These are phyloP conservation scores for Myopa tessellatipennis DNA, from an alignment of 2,888 invertebrate genomes.

Conservation along the genomic window DNA sequence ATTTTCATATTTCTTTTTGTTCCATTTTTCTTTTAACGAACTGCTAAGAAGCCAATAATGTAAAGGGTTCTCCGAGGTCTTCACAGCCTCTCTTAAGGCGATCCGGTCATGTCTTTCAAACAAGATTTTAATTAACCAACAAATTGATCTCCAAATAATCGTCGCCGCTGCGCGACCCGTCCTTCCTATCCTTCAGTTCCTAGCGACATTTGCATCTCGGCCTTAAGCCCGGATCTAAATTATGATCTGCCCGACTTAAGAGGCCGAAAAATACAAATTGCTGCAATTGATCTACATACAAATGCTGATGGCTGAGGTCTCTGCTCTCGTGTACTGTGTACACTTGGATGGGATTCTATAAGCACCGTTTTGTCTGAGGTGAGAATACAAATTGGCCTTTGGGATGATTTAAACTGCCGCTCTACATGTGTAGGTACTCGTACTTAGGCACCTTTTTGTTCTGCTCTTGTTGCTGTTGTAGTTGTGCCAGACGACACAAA, in stretches of 20 bases:
- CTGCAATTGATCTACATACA: slow-evolving; percentile 23
- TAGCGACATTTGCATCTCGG: slow-evolving; percentile 13
- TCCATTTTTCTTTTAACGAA: neutral
- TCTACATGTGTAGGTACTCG: slow-evolving; percentile 19
- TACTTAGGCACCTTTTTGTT: neutral
- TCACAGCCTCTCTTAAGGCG: slow-evolving; percentile 16
- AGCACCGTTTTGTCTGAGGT: slow-evolving; percentile 48
- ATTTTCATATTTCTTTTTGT: slow-evolving; percentile 5
- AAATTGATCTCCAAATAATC: slow-evolving; percentile 51
- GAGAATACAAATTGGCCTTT: slow-evolving; percentile 53
- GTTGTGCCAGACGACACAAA: slow-evolving; percentile 25
- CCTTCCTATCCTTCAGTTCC: neutral
- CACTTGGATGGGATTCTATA: slow-evolving; percentile 5
- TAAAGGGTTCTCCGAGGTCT: slow-evolving; percentile 35
- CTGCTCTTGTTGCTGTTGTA: neutral
- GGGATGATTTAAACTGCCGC: slow-evolving; percentile 40
- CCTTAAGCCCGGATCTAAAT: slow-evolving; percentile 7
- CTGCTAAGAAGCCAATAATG: slow-evolving; percentile 39
- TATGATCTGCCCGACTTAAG: slow-evolving; percentile 5
- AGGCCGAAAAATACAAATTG: slow-evolving; percentile 13
- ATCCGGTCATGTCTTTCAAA: slow-evolving; percentile 45
- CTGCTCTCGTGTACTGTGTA: slow-evolving; percentile 14
- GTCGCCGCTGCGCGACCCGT: slow-evolving; percentile 34
- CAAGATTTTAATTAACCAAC: slow-evolving; percentile 53
- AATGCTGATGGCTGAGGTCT: slow-evolving; percentile 35